Conservation (phyloP, 2,797 vertebrate genomes). For the Spinibarbus caldwelli region DNA sequence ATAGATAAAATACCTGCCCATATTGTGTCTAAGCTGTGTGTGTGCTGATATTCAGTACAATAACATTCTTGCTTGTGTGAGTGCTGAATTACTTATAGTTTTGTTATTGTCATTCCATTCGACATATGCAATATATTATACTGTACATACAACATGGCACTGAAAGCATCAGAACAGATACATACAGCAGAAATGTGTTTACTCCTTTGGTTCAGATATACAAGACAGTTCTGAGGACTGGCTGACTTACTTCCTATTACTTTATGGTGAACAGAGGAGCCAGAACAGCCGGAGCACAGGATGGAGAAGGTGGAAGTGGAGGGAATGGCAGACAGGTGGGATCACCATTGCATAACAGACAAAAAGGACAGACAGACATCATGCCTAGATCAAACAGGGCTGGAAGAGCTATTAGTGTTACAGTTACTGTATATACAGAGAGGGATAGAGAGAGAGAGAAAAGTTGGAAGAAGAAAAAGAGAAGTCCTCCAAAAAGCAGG, state of each 20-base stretch:
- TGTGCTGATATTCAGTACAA: background rate
- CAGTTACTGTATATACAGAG: slow-evolving; percentile 25
- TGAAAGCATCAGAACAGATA: background rate
- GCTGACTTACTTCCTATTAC: slow-evolving; percentile 85
- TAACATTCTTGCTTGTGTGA: background rate
- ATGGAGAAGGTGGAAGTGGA: slow-evolving; percentile 65
- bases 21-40: background rate
- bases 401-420: slow-evolving; percentile 50
- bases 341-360: slow-evolving; percentile 65
- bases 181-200: background rate
- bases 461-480: slow-evolving; percentile 55
- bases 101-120: background rate
- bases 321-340: slow-evolving; percentile 72
- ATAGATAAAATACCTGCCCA: background rate
- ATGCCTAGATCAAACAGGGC: slow-evolving; percentile 52
- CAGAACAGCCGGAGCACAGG: slow-evolving; percentile 73
- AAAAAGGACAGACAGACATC: slow-evolving; percentile 64
- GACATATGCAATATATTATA: background rate
- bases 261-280: slow-evolving; percentile 73
- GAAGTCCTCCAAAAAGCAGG: slow-evolving; percentile 56
- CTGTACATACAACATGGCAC: background rate
- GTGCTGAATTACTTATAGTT: slow-evolving; percentile 5
- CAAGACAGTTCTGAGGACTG: slow-evolving; percentile 22
- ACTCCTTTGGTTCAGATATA: slow-evolving; percentile 13
- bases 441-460: slow-evolving; percentile 67